Evolutionary conservation across 1,140 invertebrate species (phyloP).

Genomic region (Bilobella aurantiaca): DNA sequence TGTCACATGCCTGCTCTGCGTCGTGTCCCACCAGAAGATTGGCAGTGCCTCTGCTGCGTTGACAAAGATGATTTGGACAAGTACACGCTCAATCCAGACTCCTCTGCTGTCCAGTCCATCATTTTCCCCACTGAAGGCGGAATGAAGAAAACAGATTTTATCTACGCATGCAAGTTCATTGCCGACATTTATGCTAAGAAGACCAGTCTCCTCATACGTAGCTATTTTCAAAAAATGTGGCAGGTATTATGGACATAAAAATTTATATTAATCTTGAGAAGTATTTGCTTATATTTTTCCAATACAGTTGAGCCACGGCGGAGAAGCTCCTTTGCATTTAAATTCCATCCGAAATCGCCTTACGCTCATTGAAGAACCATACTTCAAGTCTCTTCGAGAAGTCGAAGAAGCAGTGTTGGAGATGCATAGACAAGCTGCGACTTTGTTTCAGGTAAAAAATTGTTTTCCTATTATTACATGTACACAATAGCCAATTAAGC

Average conservation of each 20-base stretch:
- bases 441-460: too few species aligned
- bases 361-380: neutral
- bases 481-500: too few species aligned
- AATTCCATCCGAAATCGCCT: neutral
- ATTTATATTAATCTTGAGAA: neutral
- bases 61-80: constrained; percentile 3
- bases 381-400: neutral
- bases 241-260: neutral
- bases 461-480: too few species aligned
- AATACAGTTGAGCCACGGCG: neutral
- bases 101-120: neutral
- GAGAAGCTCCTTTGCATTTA: neutral
- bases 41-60: constrained; percentile 23
- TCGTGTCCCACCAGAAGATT: constrained; percentile 17
- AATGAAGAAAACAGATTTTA: neutral
- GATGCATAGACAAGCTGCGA: too few species aligned
- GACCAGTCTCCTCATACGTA: neutral
- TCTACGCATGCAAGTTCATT: neutral
- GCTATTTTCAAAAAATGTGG: neutral
- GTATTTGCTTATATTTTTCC: neutral
- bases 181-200: neutral
- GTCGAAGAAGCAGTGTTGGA: neutral
- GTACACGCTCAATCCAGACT: neutral
- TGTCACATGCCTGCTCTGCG: constrained; percentile 25
- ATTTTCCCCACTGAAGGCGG: neutral